phyloP scores from a whole-genome alignment of 2,797 vertebrate genomes.

The Spinibarbus caldwelli region DNA sequence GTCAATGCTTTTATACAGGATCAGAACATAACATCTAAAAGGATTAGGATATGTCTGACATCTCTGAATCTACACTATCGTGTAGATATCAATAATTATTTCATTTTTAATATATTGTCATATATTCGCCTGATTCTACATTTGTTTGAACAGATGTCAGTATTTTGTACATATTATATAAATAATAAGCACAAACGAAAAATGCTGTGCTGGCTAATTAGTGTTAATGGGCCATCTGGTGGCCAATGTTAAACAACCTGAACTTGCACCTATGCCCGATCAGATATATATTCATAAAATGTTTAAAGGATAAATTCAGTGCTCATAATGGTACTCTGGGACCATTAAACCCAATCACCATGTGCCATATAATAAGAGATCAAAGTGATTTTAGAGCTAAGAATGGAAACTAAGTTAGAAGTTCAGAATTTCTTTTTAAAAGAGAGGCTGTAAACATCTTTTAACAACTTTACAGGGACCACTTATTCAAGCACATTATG shows the following conservation, averaged over 20 bases:
- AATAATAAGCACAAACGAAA: background rate
- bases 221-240: slow-evolving; percentile 39
- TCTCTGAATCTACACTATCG: background rate
- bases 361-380: background rate
- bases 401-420: background rate
- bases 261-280: background rate
- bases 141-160: background rate
- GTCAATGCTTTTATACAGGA: background rate
- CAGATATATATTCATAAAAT: background rate
- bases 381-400: background rate
- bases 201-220: background rate
- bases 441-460: background rate
- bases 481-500: background rate
- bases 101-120: background rate
- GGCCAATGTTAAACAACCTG: background rate
- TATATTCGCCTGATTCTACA: background rate
- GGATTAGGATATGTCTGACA: no score
- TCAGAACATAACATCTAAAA: background rate
- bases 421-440: background rate
- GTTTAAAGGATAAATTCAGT: background rate
- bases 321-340: background rate
- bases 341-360: background rate
- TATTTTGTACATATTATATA: background rate
- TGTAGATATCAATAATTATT: background rate
- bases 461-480: background rate